These are phyloP conservation scores for Actinostola sp. DNA, from an alignment of 92 coral and sea anemone genomes.

Conservation along the genomic window DNA sequence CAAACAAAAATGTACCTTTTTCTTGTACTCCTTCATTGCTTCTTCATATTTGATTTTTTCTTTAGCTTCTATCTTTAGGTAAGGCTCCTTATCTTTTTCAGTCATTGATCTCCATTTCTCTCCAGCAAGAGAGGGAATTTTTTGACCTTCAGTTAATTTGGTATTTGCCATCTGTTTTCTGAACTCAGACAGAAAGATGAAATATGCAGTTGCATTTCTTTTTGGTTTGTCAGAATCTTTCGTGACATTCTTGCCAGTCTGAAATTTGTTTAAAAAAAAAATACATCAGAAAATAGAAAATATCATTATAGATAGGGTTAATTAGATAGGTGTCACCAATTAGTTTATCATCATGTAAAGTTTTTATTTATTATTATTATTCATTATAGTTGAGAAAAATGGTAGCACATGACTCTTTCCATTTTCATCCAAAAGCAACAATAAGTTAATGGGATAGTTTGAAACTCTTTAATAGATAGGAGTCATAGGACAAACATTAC, in stretches of 20 bases:
- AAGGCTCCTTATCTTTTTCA: constrained; percentile 74
- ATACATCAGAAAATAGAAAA: background rate
- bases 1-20: constrained; percentile 59
- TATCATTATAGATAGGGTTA: too few relatives aligned
- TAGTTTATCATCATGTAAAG: too few relatives aligned
- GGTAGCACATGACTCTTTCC: too few relatives aligned
- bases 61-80: constrained; percentile 58
- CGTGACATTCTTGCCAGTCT: constrained; percentile 66
- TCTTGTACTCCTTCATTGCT: constrained; percentile 72
- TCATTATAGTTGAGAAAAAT: too few relatives aligned
- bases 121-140: constrained; percentile 88
- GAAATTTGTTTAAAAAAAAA: constrained; percentile 1
- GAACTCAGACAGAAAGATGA: constrained; percentile 83
- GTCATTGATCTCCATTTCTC: constrained; percentile 88
- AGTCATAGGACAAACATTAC: too few relatives aligned
- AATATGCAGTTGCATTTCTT: constrained; percentile 86
- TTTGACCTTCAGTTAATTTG: constrained; percentile 52
- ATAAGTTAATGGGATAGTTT: too few relatives aligned
- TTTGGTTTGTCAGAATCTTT: constrained; percentile 92
- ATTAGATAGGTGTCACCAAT: too few relatives aligned
- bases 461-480: too few relatives aligned
- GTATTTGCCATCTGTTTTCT: constrained; percentile 69
- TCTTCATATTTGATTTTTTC: constrained; percentile 73
- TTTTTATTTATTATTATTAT: too few relatives aligned
- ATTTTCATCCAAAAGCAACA: too few relatives aligned